Base-by-base conservation (phyloP, 1,140 invertebrate genomes). In the Muscidifurax raptorellus region DNA sequence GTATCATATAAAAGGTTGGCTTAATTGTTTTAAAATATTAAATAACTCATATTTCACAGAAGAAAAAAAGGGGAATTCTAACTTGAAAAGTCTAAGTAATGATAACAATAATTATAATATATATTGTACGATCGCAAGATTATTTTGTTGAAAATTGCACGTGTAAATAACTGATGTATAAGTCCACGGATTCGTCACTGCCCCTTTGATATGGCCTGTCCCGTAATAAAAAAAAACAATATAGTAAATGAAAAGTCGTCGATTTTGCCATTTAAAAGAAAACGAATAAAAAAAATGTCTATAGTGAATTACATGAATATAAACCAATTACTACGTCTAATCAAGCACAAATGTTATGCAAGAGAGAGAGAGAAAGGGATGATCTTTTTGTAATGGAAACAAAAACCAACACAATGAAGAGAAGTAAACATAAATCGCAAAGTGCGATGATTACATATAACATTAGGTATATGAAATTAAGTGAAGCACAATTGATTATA, bases 161-260 rank as follows among this genome's bases (percentile, higher is more conserved):
- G 10, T 78, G 52, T 64, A 78, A 59, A 78, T 66, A 78, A 59
- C 9, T 32, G 13, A n/a, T n/a, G n/a, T n/a, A n/a, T n/a, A 27
- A 67, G 79, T 71, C 27, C 66, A 71, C 79, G 13, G 36, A 71
- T 71, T 32, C 66, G 36, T 71, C 79, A 80, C 79, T 80, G 79
- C 79, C 79, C 79, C 79, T 80, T 80, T 71, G 40, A 71, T 78
- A 79, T 66, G 59, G 13, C 77, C 59, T 79, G 52, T 30, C 75
- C 75, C 75, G 22, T 59, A 30, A 30, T 30, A 22, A 27, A 22
- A 3, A 69, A n/a, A 13, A 15, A 71, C 13, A 28, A 25, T 74
- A 74, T 25, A 69, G 5, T 12, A 47, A 47, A 77, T 40, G 64
- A 44, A 40, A 79, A 64, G 22, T 79, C 32, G 32, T 67, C 30